Evolutionary conservation across 1,140 invertebrate species (phyloP), one percentile per base, ranked within the genome.

Genomic region (Cylas formicarius): DNA sequence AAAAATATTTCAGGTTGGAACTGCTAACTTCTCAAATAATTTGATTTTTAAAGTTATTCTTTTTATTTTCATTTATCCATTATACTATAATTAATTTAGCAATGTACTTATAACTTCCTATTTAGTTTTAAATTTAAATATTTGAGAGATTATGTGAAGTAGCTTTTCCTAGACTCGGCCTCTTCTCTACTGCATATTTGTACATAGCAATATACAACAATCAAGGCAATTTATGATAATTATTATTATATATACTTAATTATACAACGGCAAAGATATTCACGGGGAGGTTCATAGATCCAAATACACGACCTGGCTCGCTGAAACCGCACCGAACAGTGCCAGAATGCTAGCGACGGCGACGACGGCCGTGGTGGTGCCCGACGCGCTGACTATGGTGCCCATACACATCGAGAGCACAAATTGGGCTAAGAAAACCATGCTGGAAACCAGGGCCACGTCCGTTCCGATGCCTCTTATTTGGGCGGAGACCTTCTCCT

Each of bases 401-500:
- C 93, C 92, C 73, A 95, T 85, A 49, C 80, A 82, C 27, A 87
- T 72, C 0, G 90, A 93, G 2, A 96, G 71, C 7, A 90, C 70
- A 53, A 96, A 91, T 67, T 97, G 93, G 1, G 90, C 92, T 26
- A 95, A 72, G 67, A 96, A 97, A 2, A 96, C 91, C 86, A 94
- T 95, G 53, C 85, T 90, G 51, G 88, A 90, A 14, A 97, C 84
- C 40, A 95, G 81, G 1, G 90, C 91, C 0, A 97, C 78, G 62
- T 96, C 92, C 0, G 93, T 96, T 2, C 93, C 93, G 6, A 97
- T 70, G 2, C 93, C 93, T 9, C 93, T 76, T 1, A 84, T 69
- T 48, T 77, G 73, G 20, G 58, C 65, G 21, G 59, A 64, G 7
- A 62, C 61, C 45, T 71, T 72, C 13, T 55, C 67, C 59, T 67